Evolutionary conservation across 2,113 vertebrate genomes (phyloP).

Genomic region (Platycercus adscitus): DNA sequence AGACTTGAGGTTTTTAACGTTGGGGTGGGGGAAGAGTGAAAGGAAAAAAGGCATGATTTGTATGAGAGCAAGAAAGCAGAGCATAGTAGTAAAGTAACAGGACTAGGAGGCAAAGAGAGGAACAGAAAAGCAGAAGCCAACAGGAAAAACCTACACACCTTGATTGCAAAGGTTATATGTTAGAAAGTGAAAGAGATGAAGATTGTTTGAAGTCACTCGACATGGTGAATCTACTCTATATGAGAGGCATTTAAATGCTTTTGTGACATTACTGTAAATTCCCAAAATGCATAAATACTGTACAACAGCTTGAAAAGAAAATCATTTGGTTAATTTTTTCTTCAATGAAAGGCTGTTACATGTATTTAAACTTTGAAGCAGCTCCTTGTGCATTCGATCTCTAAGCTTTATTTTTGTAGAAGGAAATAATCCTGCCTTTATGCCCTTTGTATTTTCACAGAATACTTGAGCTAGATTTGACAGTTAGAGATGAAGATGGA

Average conservation of each 20-base stretch:
- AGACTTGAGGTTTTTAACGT: not conserved
- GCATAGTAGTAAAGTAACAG: not conserved
- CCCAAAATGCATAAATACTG: not conserved
- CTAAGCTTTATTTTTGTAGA: not conserved
- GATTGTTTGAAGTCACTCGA: not conserved
- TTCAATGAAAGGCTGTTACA: not conserved
- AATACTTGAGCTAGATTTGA: conserved; percentile 91
- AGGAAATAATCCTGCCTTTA: not conserved
- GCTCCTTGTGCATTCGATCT: not conserved
- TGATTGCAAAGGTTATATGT: not conserved
- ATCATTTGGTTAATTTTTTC: accelerated
- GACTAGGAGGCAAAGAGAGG: not conserved
- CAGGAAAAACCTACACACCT: not conserved
- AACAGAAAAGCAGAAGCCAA: not conserved
- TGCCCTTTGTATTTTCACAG: conserved; percentile 68
- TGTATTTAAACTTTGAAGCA: not conserved
- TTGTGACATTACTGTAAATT: not conserved
- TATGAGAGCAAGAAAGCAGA: not conserved
- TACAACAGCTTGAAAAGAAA: not conserved
- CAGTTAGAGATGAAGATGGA: conserved; percentile 90
- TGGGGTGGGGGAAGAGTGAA: accelerated
- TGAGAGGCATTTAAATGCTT: not conserved
- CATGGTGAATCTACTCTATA: not conserved
- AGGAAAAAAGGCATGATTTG: not conserved
- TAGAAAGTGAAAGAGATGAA: not conserved